Evolutionary conservation across 2,888 invertebrate genomes (phyloP), one percentile per base, ranked within the genome.

Genomic region (Eupeodes latifasciatus): DNA sequence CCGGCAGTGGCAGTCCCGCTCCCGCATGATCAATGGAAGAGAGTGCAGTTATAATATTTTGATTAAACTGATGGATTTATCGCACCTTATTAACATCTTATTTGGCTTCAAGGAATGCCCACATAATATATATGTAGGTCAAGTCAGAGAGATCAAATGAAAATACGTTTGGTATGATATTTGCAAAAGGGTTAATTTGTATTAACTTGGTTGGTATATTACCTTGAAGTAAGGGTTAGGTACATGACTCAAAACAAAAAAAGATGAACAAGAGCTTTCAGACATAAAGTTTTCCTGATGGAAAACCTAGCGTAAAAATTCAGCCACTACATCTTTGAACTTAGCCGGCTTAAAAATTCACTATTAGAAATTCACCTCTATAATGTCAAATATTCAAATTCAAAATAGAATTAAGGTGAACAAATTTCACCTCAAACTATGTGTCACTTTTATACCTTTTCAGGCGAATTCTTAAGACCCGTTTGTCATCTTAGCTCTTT

Each of bases 31-130:
- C 27, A 83, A 74, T 76, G 57, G 77, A 77, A 77, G 77, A 80
- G 74, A 87, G 83, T 57, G 76, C 61, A 36, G 51, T 75, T 87
- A 83, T 86, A 86, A 76, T 80, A 83, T 49, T 72, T 72, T 84
- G 72, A 84, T 81, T 77, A 61, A 74, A 62, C 36, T 74, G 59
- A 62, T 82, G 69, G 69, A 82, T 66, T 82, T 82, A 86, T 86
- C 64, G 80, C 83, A 84, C 87, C 87, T 87, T 83, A 84, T 83
- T 87, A 83, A 87, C 83, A 74, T 87, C 83, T 81, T 27, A 87
- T 81, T 51, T 19, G 77, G 57, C 51, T 27, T 44, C 34, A 67
- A 61, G 53, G 71, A 69, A 36, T 40, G 74, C 62, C 7, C 59
- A 16, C 36, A 64, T 57, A 77, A 64, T 57, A 77, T 34, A 64